Percentiles rank a stretch among this genome's conserved stretches.
Evolutionary conservation across 1,140 invertebrate genomes (phyloP).

Genomic region (Heliconius hermathena): DNA sequence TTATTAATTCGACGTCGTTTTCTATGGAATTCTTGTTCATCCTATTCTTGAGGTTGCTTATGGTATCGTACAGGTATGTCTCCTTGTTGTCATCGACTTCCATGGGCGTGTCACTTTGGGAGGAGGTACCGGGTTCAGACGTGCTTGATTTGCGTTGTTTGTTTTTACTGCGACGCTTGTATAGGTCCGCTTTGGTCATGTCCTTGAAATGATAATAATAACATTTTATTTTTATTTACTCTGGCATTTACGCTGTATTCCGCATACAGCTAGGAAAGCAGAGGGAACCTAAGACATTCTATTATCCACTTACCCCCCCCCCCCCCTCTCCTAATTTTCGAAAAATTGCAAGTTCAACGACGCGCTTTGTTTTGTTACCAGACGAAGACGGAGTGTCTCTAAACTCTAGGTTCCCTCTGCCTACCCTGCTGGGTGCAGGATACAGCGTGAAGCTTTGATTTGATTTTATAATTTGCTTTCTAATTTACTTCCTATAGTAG

Average conservation of each 20-base stretch:
- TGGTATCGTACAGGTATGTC: constrained; percentile 57
- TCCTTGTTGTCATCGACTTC: constrained; percentile 49
- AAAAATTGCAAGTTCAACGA: too few relatives aligned
- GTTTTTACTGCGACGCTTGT: constrained; percentile 72
- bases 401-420: too few relatives aligned
- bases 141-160: constrained; percentile 58
- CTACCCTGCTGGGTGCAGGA: too few relatives aligned
- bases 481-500: too few relatives aligned
- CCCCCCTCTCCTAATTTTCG: too few relatives aligned
- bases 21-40: constrained; percentile 72
- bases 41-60: constrained; percentile 67
- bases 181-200: constrained; percentile 76
- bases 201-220: constrained; percentile 52
- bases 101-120: constrained; percentile 36
- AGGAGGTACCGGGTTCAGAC: constrained; percentile 55
- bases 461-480: too few relatives aligned
- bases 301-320: too few relatives aligned
- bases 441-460: too few relatives aligned
- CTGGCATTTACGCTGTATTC: too few relatives aligned
- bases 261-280: too few relatives aligned
- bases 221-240: not conserved
- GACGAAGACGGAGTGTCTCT: too few relatives aligned
- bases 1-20: constrained; percentile 70
- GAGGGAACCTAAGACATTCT: not conserved
- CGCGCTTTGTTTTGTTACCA: too few relatives aligned